Evolutionary conservation across 2,797 vertebrate species (phyloP), one percentile per base, ranked within the genome.

Genomic region (Nannoperca obscura): DNA sequence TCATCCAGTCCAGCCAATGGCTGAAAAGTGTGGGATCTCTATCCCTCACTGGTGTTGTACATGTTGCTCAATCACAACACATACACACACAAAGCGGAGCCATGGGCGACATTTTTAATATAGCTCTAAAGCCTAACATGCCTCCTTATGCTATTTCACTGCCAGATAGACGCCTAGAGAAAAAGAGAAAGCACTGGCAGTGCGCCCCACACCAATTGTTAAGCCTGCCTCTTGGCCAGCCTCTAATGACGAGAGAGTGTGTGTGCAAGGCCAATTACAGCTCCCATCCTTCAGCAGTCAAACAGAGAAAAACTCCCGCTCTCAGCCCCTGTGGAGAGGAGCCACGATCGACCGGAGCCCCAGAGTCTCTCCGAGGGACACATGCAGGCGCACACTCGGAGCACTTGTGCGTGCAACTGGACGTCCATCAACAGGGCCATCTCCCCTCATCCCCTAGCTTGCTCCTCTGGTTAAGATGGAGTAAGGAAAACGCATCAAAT

Each of bases 381-480:
- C 71, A 46, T 7, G 66, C 83, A 83, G 75, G 49, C 86, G 53
- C 68, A 80, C 78, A 72, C 76, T 83, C 76, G 11, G 36, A 55
- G 54, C 68, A 40, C 74, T 83, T 82, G 69, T 78, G 74, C 57
- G 72, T 71, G 68, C 63, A 54, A 71, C 76, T 78, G 90, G 81
- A 79, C 67, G 85, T 90, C 84, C 86, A 90, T 89, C 87, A 85
- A 69, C 78, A 24, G 62, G 76, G 54, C 88, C 78, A 74, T 86
- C 89, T 80, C 66, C 64, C 78, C 52, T 64, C 76, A 84, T 84
- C 86, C 85, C 78, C 78, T 88, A 88, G 91, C 46, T 92, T 91
- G 93, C 93, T 96, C 96, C 94, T 94, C 94, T 93, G 95, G 95
- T 96, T 96, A 85, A 88, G 90, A 87, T 85, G 85, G 91, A 91